phyloP scores from a whole-genome alignment of 2,797 vertebrate species.

The Sarcophilus harrisii region DNA sequence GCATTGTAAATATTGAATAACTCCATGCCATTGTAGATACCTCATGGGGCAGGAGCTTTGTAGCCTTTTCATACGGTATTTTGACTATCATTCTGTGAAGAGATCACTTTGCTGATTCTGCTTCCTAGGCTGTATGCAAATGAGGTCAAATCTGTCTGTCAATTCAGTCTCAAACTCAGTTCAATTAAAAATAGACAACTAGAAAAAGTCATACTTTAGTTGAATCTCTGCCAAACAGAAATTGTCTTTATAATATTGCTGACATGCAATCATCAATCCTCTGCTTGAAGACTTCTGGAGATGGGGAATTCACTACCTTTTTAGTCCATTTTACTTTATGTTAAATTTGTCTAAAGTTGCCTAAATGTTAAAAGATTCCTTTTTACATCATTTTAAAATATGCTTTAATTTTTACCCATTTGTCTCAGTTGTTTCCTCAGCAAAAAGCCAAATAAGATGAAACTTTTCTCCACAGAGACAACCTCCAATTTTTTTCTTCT shows the following conservation, averaged over 20 bases:
- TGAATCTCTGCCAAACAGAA: not conserved
- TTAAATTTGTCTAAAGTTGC: no score
- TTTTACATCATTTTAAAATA: not conserved
- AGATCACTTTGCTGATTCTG: not conserved
- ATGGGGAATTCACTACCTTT: not conserved
- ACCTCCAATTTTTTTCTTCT: not conserved
- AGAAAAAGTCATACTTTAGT: not conserved
- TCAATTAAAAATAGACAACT: not conserved
- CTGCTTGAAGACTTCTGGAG: not conserved
- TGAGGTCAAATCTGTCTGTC: not conserved
- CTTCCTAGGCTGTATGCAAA: slow-evolving; percentile 1
- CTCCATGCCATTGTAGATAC: not conserved
- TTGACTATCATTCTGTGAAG: not conserved
- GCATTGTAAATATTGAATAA: not conserved
- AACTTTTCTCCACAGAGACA: not conserved
- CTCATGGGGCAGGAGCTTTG: slow-evolving; percentile 2
- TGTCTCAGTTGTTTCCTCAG: not conserved
- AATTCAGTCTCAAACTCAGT: not conserved
- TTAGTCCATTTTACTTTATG: not conserved
- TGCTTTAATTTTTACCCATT: not conserved
- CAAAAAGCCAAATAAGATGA: not conserved
- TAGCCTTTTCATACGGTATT: not conserved
- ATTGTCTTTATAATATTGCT: not conserved
- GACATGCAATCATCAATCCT: not conserved
- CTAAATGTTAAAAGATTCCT: not conserved